A percentile compares a stretch with the other conserved stretches of the same genome.
Evolutionary conservation across 1,140 invertebrate species (phyloP).

Genomic region (Chironomus tepperi): DNA sequence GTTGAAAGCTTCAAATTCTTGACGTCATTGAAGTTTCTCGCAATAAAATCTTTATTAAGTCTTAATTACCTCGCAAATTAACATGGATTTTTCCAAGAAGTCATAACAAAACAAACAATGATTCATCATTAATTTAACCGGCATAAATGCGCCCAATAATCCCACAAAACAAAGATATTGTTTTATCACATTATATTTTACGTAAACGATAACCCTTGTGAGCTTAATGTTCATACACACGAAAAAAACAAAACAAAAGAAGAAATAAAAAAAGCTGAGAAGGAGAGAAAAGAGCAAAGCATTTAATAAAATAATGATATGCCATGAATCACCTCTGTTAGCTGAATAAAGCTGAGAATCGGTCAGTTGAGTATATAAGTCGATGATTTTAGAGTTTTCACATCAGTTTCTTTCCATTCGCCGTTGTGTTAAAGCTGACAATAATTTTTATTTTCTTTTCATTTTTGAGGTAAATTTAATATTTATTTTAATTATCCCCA

Average conservation of each 20-base stretch:
- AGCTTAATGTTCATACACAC: not conserved
- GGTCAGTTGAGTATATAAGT: slow-evolving; percentile 19
- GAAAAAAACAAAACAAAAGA: not conserved
- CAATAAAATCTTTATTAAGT: too few relatives aligned
- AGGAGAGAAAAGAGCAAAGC: not conserved
- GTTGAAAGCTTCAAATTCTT: too few relatives aligned
- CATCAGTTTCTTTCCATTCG: slow-evolving; percentile 18
- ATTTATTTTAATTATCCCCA: slow-evolving; percentile 4
- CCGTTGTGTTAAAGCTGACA: not conserved
- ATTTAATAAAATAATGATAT: slow-evolving; percentile 18
- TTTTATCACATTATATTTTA: not conserved
- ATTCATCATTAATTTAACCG: too few relatives aligned
- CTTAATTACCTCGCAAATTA: too few relatives aligned
- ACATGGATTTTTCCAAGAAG: too few relatives aligned
- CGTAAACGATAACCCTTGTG: not conserved
- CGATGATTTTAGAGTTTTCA: slow-evolving; percentile 18
- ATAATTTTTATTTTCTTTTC: not conserved
- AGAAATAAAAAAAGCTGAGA: slow-evolving; percentile 6
- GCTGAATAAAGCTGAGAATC: slow-evolving; percentile 23
- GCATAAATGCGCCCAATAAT: too few relatives aligned
- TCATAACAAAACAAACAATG: too few relatives aligned
- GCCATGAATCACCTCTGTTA: slow-evolving; percentile 19
- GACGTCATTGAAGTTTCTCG: too few relatives aligned
- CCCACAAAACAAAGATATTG: too few relatives aligned
- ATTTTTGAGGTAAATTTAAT: slow-evolving; percentile 15